These are phyloP conservation scores for Chirona hameri DNA, from an alignment of 2,888 invertebrate species.

Conservation along the genomic window DNA sequence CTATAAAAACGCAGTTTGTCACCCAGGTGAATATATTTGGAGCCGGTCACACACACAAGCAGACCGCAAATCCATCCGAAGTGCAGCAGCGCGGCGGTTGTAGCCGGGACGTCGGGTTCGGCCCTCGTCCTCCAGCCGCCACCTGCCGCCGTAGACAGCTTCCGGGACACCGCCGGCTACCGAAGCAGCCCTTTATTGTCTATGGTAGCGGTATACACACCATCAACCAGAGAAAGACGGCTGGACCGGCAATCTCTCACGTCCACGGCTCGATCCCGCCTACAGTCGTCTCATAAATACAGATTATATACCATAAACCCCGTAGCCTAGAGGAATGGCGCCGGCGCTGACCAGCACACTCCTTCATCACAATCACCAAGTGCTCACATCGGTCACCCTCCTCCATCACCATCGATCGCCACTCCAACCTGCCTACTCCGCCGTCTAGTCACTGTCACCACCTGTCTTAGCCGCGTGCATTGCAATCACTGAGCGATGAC, in stretches of 20 bases:
- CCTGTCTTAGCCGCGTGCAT: too few species aligned
- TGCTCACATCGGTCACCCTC: neutral
- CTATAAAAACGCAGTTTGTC: neutral
- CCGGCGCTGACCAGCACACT: neutral
- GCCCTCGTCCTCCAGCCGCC: neutral
- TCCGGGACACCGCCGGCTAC: neutral
- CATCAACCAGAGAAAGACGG: neutral
- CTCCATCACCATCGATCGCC: neutral
- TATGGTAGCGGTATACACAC: neutral
- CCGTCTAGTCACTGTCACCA: neutral
- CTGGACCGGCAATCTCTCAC: neutral
- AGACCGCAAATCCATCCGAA: neutral
- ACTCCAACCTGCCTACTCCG: neutral
- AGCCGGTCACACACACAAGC: neutral
- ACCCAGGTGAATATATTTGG: neutral
- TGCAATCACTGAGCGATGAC: too few species aligned
- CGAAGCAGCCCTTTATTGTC: neutral
- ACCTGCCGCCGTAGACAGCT: neutral
- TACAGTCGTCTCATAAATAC: neutral
- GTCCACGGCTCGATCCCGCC: neutral
- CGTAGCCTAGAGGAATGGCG: neutral
- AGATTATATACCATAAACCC: constrained; percentile 12
- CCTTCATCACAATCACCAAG: neutral
- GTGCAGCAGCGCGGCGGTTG: neutral
- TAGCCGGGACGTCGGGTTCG: neutral